Percentiles rank a stretch among this genome's conserved stretches.
Conservation (phyloP, 2,113 vertebrate species). For the Megaceryle torquata region DNA sequence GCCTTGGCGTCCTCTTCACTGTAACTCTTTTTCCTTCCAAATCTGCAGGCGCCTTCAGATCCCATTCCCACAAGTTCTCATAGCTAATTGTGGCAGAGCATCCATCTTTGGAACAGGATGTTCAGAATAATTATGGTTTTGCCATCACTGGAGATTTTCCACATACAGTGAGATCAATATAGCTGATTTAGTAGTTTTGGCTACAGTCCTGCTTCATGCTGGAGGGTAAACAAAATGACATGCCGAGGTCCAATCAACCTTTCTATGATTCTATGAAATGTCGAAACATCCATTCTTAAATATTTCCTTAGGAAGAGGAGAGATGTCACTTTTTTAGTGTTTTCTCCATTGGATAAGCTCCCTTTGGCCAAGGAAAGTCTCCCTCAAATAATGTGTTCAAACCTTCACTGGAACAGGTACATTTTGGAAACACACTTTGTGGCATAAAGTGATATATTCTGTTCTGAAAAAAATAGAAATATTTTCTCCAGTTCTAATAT, state of each 20-base stretch:
- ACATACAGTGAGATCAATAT: background rate
- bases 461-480: background rate
- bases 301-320: background rate
- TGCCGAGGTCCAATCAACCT: background rate
- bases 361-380: background rate
- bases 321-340: background rate
- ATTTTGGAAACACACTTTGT: background rate
- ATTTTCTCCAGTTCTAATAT: background rate
- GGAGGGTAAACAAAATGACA: background rate
- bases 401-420: background rate
- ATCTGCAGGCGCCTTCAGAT: background rate
- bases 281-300: background rate
- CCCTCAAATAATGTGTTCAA: background rate
- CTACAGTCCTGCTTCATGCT: background rate
- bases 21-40: background rate
- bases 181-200: background rate
- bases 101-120: background rate
- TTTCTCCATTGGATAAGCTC: background rate
- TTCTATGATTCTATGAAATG: background rate
- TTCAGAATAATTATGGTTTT: accelerated
- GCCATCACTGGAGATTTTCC: background rate
- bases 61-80: accelerated
- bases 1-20: background rate
- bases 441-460: background rate
- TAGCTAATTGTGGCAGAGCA: background rate